These are phyloP conservation scores for Dromiciops gliroides DNA, from an alignment of 2,113 vertebrate genomes.

Conservation along the genomic window DNA sequence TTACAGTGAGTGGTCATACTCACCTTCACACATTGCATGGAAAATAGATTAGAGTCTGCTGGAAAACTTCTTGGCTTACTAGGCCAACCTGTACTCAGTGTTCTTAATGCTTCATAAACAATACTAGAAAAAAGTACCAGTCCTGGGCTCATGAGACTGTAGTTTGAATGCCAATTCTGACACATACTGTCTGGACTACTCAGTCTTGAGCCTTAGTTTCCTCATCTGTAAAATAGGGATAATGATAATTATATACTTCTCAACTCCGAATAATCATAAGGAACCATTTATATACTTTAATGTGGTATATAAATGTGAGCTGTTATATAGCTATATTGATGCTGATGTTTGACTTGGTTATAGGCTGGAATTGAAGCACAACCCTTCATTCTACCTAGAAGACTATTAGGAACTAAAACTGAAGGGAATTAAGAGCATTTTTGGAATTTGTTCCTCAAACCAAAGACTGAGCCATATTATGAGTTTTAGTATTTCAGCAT, in stretches of 20 bases:
- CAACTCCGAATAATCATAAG: background rate
- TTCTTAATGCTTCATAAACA: background rate
- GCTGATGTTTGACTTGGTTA: background rate
- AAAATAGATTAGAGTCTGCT: background rate
- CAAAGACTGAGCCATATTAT: background rate
- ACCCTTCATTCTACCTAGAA: background rate
- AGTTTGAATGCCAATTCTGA: background rate
- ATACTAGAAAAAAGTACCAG: background rate
- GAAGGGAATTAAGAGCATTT: background rate
- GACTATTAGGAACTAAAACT: background rate
- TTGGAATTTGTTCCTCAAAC: background rate
- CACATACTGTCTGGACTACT: background rate
- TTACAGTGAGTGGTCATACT: background rate
- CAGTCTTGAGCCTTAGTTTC: background rate
- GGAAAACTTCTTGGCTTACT: background rate
- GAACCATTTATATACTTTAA: background rate
- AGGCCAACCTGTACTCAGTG: background rate
- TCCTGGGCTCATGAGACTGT: background rate
- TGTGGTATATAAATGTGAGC: background rate
- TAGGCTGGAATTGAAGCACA: background rate
- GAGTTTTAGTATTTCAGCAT: background rate
- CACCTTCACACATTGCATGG: background rate
- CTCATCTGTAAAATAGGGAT: background rate
- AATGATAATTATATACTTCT: background rate
- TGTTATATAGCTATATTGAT: background rate